These are phyloP conservation scores for Ailurus styani DNA, from an alignment of 2,113 vertebrate species.

Conservation along the genomic window DNA sequence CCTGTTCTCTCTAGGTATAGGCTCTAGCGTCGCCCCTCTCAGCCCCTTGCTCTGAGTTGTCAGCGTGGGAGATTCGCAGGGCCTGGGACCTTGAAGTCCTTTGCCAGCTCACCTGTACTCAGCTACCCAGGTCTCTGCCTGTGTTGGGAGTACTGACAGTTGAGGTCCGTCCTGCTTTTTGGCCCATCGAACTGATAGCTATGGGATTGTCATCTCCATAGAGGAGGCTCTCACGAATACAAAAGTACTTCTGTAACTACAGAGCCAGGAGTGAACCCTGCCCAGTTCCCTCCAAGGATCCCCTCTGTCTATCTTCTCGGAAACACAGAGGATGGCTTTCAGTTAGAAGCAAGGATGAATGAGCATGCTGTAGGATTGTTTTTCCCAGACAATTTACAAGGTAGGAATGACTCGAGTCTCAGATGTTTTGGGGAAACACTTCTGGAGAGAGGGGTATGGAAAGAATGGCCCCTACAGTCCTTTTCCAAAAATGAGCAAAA, in stretches of 20 bases:
- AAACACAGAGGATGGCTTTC: neutral
- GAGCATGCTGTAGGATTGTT: neutral
- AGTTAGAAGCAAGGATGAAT: neutral
- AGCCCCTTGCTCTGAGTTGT: neutral
- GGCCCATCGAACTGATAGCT: neutral
- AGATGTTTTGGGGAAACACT: neutral
- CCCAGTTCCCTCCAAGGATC: neutral
- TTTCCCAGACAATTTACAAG: neutral
- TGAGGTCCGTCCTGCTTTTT: conserved; percentile 52
- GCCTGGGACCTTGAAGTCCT: neutral
- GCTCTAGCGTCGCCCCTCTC: too few species aligned
- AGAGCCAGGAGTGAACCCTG: neutral
- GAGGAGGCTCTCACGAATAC: neutral
- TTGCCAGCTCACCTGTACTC: neutral
- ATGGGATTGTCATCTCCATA: neutral
- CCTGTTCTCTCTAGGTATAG: neutral
- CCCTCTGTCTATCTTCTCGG: neutral
- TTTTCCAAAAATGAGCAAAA: conserved; percentile 8
- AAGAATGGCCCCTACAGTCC: neutral
- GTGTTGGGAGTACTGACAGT: neutral
- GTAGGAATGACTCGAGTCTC: neutral
- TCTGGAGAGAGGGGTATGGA: neutral
- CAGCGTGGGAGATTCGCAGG: neutral
- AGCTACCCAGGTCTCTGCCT: neutral
- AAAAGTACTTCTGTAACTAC: neutral